phyloP scores from a whole-genome alignment of 1,140 invertebrate genomes.

The Wiebesia pumilae region DNA sequence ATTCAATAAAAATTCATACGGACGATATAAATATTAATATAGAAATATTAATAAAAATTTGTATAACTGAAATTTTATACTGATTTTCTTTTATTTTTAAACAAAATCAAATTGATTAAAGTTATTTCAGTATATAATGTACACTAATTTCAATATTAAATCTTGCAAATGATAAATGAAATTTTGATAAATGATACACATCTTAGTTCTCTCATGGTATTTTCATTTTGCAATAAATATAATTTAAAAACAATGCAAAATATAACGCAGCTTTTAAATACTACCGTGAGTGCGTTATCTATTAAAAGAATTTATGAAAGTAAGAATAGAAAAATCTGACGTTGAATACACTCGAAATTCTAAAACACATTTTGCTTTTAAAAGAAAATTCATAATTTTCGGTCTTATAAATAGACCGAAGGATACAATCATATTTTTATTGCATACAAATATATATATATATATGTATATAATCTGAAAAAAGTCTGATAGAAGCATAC shows the following conservation, averaged over 20 bases:
- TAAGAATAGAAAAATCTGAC: conserved; percentile 28
- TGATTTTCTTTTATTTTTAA: too few species aligned
- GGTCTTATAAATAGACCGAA: not conserved
- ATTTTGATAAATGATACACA: too few species aligned
- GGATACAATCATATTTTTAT: conserved; percentile 7
- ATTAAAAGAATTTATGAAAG: not conserved
- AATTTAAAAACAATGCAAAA: not conserved
- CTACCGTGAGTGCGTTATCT: not conserved
- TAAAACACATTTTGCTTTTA: conserved; percentile 10
- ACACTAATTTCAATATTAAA: too few species aligned
- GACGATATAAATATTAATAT: too few species aligned
- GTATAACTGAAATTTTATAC: too few species aligned
- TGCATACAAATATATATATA: not conserved
- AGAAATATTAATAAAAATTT: too few species aligned
- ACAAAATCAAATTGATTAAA: too few species aligned
- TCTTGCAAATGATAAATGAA: too few species aligned
- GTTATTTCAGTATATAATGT: too few species aligned
- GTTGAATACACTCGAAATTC: conserved; percentile 35
- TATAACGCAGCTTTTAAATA: not conserved
- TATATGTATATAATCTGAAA: conserved; percentile 35
- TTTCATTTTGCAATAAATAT: too few species aligned
- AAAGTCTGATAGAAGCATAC: conserved; percentile 27
- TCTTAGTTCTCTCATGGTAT: too few species aligned
- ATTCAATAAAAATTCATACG: too few species aligned
- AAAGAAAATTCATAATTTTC: not conserved